These are phyloP conservation scores for Atlantisia rogersi DNA, from an alignment of 2,113 vertebrate species.

Conservation along the genomic window DNA sequence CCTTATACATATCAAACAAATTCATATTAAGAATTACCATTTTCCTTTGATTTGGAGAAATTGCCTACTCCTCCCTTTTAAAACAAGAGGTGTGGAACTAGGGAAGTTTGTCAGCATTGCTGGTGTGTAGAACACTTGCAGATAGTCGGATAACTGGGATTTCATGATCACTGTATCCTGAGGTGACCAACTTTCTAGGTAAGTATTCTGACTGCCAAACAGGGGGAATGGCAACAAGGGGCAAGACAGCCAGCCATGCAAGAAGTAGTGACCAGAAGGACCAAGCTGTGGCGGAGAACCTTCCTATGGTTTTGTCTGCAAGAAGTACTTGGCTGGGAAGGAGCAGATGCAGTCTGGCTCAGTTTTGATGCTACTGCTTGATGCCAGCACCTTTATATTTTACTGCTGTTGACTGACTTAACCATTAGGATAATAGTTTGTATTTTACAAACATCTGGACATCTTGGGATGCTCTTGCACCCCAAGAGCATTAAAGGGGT, in stretches of 20 bases:
- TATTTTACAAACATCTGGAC: not conserved
- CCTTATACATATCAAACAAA: fast-evolving
- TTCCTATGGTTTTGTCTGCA: not conserved
- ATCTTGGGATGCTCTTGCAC: not conserved
- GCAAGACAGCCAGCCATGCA: not conserved
- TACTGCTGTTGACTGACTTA: not conserved
- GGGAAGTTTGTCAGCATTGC: not conserved
- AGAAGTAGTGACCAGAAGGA: not conserved
- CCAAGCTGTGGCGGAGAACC: not conserved
- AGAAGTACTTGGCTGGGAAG: fast-evolving
- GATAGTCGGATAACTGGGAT: not conserved
- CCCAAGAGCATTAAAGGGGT: not conserved
- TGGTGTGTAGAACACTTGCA: not conserved
- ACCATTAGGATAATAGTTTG: not conserved
- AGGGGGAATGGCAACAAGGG: not conserved
- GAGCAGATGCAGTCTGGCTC: not conserved
- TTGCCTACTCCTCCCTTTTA: not conserved
- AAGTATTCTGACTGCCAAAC: not conserved
- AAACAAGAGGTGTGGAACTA: not conserved
- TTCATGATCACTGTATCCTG: not conserved
- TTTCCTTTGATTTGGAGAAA: not conserved
- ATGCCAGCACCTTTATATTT: not conserved
- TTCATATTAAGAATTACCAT: not conserved
- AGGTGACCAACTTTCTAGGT: not conserved
- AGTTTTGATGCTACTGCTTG: not conserved